Base-by-base conservation (phyloP, 2,797 vertebrate species). In the Cynodonichthys magdalenae region DNA sequence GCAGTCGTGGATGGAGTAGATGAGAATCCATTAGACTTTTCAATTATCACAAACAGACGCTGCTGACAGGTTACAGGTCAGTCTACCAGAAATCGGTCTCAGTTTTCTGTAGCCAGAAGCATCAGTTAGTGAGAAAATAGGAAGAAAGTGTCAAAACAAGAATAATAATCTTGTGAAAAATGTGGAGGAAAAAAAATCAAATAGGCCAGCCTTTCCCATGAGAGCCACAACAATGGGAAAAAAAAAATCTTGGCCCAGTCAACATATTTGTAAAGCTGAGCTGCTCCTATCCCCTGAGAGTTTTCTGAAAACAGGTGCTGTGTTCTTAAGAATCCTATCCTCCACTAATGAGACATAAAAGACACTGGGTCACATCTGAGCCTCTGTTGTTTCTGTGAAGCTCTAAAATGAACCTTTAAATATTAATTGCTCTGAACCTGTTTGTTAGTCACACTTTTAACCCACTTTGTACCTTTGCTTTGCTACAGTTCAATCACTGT, bases 21-120 rank as follows among this genome's bases (percentile, higher is more conserved):
- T 66, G 14, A 66, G 81, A 79, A 83, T 66, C 69, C 46, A 74
- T 85, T 70, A 63, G 4, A 4, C 68, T 78, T 77, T 82, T 73
- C 69, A 75, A 80, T 79, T 61, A 82, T 67, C 31, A 75, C 53
- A 59, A 65, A 74, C 53, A 74, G 74, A 10, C 57, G 66, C 29
- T 36, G 63, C 61, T 71, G 29, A 71, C 63, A 57, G 74, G 71
- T 83, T 72, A 52, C 12, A 9, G 59, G 53, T 80, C 58, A 61
- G 31, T 57, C 63, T 41, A 28, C 18, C 44, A 45, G 61, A 77
- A 62, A 79, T 66, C 59, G 34, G 18, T 63, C 50, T 60, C 64
- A 45, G 52, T 65, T 58, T 59, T 18, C 52, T 28, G 53, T 53
- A 15, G 11, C 46, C 53, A 59, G 7, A 18, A 31, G 41, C 48